These are phyloP conservation scores for Chinchilla lanigera DNA, from an alignment of 2,113 vertebrate species.

Conservation along the genomic window DNA sequence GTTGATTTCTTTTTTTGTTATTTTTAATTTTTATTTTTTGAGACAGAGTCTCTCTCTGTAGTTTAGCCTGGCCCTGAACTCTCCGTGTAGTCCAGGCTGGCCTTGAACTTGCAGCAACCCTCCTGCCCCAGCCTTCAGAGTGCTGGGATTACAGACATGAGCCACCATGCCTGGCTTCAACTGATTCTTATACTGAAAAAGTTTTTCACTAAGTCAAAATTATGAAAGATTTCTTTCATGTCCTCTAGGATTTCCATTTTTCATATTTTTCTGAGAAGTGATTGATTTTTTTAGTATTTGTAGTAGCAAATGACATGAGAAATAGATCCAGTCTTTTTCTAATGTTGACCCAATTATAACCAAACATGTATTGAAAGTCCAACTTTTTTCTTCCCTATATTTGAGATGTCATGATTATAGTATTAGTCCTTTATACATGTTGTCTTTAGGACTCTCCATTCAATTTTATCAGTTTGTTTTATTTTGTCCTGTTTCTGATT, in stretches of 20 bases:
- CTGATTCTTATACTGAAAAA: not conserved
- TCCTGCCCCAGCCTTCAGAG: no score
- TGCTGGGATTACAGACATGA: no score
- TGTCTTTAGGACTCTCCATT: not conserved
- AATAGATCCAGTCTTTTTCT: not conserved
- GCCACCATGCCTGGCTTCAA: not conserved
- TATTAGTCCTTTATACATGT: not conserved
- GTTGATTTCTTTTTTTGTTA: not conserved
- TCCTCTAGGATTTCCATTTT: not conserved
- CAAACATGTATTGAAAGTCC: not conserved
- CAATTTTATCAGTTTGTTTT: not conserved
- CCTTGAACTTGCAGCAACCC: no score
- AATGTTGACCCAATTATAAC: not conserved
- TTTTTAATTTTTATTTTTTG: not conserved
- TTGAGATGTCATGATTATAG: not conserved
- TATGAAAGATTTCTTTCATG: not conserved
- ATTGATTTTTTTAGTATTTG: not conserved
- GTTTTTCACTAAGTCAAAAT: not conserved
- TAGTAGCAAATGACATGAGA: not conserved
- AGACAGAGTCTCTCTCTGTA: no score
- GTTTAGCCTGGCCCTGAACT: no score
- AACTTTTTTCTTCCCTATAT: no score
- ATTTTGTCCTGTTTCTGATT: not conserved
- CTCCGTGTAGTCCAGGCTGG: no score
- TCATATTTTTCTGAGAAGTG: not conserved